These are phyloP conservation scores for Mesitornis unicolor DNA, from an alignment of 2,113 vertebrate genomes.

Conservation along the genomic window DNA sequence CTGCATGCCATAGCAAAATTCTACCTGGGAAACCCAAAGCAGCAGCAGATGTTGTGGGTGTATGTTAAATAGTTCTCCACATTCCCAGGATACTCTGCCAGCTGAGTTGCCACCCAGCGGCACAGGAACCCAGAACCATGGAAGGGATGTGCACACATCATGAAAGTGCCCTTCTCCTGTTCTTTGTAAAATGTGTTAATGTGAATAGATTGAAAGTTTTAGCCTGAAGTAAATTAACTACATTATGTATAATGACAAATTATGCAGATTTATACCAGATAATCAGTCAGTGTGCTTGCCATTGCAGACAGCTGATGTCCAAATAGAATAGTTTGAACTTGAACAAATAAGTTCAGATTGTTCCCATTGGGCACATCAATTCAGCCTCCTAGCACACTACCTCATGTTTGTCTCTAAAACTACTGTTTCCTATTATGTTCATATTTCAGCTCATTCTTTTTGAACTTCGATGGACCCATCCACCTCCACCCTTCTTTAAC, in stretches of 20 bases:
- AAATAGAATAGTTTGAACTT: not conserved
- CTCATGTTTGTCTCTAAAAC: not conserved
- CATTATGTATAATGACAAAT: constrained; percentile 25
- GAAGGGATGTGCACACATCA: not conserved
- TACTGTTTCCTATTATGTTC: not conserved
- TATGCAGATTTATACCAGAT: constrained; percentile 31
- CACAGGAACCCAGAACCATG: not conserved
- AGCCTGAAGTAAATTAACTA: constrained; percentile 9
- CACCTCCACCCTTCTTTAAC: not conserved
- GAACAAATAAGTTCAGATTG: not conserved
- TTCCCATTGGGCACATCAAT: not conserved
- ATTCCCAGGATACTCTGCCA: not conserved
- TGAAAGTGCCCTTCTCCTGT: not conserved
- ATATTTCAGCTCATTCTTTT: not conserved
- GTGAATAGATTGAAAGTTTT: not conserved
- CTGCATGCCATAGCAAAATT: not conserved
- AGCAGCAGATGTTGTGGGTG: not conserved
- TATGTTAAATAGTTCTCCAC: not conserved
- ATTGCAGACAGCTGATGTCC: not conserved
- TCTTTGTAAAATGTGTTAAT: not conserved
- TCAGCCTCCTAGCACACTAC: not conserved
- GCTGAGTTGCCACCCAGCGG: not conserved
- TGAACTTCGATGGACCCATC: not conserved
- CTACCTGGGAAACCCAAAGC: not conserved
- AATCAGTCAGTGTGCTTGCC: not conserved